These are phyloP conservation scores for Eristalinus sepulchralis DNA, from an alignment of 2,888 invertebrate genomes.

Conservation along the genomic window DNA sequence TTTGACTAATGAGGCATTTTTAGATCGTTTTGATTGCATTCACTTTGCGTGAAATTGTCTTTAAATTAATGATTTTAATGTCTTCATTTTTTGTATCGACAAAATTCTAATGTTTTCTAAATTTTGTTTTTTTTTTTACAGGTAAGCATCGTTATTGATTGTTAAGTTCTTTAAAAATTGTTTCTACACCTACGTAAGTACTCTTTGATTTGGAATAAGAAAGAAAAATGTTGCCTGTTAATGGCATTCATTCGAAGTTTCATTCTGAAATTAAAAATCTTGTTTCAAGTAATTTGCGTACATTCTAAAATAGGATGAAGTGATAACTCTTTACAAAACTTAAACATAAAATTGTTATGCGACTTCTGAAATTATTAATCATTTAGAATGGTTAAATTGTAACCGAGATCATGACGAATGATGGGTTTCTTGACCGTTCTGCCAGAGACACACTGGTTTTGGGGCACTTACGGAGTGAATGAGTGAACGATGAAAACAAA, in stretches of 20 bases:
- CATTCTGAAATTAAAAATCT: not conserved
- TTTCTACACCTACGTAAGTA: not conserved
- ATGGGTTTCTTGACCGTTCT: not conserved
- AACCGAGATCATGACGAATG: slow-evolving; percentile 19
- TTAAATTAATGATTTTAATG: not conserved
- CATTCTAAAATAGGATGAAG: no score
- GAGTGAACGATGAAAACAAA: not conserved
- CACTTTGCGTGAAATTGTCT: not conserved
- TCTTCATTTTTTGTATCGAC: not conserved
- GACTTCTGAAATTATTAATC: no score
- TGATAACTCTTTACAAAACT: no score
- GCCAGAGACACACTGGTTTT: not conserved
- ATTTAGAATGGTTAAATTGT: no score
- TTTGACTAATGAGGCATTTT: not conserved
- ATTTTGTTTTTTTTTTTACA: not conserved
- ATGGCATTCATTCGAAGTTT: no score
- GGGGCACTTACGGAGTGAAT: not conserved
- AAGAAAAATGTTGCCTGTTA: no score
- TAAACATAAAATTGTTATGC: no score
- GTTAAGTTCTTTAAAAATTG: not conserved
- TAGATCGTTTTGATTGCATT: not conserved
- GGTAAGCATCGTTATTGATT: not conserved
- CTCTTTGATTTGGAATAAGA: not conserved
- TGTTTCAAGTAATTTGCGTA: no score
- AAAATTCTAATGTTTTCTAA: not conserved